phyloP scores from a whole-genome alignment of 2,797 vertebrate species.

The Eospalax fontanierii region DNA sequence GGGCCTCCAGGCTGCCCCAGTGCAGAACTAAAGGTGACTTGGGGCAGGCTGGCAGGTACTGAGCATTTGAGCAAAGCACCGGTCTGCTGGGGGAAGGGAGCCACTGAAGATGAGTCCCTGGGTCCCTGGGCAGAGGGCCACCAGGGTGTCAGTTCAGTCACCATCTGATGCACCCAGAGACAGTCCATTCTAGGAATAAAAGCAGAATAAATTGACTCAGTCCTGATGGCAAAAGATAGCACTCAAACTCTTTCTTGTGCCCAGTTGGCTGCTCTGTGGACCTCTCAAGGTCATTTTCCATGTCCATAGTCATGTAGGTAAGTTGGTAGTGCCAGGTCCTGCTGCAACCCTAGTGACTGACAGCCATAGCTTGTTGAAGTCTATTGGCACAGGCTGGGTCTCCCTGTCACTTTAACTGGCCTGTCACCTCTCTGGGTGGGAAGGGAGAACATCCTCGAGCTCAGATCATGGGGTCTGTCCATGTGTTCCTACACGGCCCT shows the following conservation, averaged over 20 bases:
- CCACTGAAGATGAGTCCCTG: background rate
- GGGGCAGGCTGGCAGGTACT: background rate
- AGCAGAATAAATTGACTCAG: background rate
- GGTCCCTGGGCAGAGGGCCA: background rate
- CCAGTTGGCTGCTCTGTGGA: background rate
- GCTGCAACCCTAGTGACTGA: background rate
- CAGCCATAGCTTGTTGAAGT: background rate
- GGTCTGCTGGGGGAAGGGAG: background rate
- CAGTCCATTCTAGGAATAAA: background rate
- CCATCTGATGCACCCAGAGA: background rate
- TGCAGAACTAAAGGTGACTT: background rate
- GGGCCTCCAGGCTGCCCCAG: background rate
- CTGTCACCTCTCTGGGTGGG: background rate
- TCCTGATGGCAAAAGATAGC: background rate
- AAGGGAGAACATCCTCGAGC: background rate
- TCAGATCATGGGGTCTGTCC: background rate
- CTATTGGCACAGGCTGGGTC: background rate
- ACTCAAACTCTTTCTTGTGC: background rate
- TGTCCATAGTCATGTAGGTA: background rate
- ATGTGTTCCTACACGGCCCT: background rate
- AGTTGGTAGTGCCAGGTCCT: background rate
- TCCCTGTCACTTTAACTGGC: background rate
- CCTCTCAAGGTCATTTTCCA: background rate
- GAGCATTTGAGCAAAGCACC: background rate
- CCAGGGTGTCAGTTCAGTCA: background rate